Conservation (phyloP, 2,797 vertebrate genomes). For the Sebastes oblongus region DNA sequence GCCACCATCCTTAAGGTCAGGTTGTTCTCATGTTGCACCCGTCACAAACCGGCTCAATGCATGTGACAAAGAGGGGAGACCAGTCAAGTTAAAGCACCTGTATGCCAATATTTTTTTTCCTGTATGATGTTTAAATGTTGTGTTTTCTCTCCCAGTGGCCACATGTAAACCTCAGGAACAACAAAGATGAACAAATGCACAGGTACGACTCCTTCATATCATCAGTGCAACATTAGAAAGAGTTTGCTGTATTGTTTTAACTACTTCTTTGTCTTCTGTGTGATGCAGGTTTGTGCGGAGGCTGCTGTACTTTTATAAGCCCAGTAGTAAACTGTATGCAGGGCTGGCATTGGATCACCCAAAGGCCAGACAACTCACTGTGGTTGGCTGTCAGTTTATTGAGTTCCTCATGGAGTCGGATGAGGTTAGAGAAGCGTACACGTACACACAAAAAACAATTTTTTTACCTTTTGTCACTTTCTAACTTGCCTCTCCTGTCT, state of each 20-base stretch:
- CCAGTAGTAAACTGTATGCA: constrained; percentile 95
- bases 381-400: constrained; percentile 96
- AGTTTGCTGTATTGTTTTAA: neutral
- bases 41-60: too few species aligned
- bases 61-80: neutral
- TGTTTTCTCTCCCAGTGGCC: constrained; percentile 87
- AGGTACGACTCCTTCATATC: constrained; percentile 77
- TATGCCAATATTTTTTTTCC: neutral
- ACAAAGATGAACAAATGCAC: constrained; percentile 99
- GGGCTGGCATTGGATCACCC: constrained; percentile 91
- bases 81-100: neutral
- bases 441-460: neutral
- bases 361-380: constrained; percentile 95
- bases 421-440: constrained; percentile 84
- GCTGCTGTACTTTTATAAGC: constrained; percentile 97
- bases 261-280: neutral
- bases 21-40: neutral
- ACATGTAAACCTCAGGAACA: constrained; percentile 95
- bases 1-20: constrained; percentile 96
- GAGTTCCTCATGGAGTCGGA: constrained; percentile 98
- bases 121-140: neutral
- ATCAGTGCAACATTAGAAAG: neutral
- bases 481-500: neutral
- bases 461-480: neutral
- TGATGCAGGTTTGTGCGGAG: constrained; percentile 92